Percentiles rank a stretch among this genome's conserved stretches.
Conservation (phyloP, 2,113 vertebrate species). For the Spea bombifrons region DNA sequence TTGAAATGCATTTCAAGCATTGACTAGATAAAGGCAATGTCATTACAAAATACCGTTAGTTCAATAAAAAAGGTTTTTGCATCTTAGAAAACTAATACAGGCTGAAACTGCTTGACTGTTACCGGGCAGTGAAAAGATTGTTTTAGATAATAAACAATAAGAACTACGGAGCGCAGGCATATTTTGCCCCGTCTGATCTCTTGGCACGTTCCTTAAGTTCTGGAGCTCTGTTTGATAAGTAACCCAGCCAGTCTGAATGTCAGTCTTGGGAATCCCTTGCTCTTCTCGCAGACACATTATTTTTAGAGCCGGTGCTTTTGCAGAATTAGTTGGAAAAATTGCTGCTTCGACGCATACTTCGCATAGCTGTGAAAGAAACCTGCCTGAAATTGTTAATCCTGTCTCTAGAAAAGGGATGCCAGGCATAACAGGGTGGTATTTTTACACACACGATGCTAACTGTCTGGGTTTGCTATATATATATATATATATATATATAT, state of each 20-base stretch:
- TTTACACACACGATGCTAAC: conserved; percentile 35
- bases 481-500: neutral
- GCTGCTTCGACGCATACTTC: neutral
- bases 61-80: too few species aligned
- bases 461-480: neutral
- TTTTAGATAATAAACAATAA: too few species aligned
- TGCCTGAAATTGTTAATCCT: conserved; percentile 28
- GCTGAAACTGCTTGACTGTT: too few species aligned
- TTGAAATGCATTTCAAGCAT: too few species aligned
- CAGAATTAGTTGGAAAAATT: conserved; percentile 32
- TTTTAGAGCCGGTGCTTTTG: conserved; percentile 40
- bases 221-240: conserved; percentile 16
- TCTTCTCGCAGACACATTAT: conserved; percentile 42
- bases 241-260: conserved; percentile 40
- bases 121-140: too few species aligned
- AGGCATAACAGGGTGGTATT: conserved; percentile 29
- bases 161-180: neutral
- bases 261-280: conserved; percentile 28
- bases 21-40: too few species aligned
- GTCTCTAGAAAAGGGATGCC: conserved; percentile 43
- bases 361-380: conserved; percentile 19
- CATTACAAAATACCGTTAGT: too few species aligned
- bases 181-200: neutral
- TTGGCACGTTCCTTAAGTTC: neutral
- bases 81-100: too few species aligned